Conservation (phyloP, 2,113 vertebrate genomes). For the Tinamus guttatus region DNA sequence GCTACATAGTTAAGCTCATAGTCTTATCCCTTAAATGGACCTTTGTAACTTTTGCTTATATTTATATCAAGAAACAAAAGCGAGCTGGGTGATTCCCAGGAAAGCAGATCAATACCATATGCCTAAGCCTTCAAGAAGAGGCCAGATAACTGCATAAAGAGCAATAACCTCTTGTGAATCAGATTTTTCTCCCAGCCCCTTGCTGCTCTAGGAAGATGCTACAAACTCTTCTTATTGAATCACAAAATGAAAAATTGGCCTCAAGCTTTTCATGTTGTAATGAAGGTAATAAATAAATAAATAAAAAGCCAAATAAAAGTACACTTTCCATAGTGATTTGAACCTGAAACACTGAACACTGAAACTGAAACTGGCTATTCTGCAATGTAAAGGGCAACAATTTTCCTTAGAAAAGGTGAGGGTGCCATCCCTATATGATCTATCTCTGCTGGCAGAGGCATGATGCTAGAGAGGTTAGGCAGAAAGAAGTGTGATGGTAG, state of each 20-base stretch:
- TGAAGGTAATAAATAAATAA: no score
- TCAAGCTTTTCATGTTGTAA: background rate
- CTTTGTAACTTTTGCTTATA: background rate
- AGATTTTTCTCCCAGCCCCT: background rate
- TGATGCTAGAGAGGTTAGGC: background rate
- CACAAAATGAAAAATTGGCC: background rate
- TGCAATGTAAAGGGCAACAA: background rate
- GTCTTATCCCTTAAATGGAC: background rate
- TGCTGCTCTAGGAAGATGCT: background rate
- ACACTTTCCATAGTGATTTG: background rate
- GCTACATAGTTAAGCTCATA: background rate
- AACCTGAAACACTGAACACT: background rate
- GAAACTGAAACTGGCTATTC: background rate
- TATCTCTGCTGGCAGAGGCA: background rate
- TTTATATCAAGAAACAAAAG: background rate
- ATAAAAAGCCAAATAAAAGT: background rate
- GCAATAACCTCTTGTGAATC: background rate
- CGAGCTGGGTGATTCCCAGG: background rate
- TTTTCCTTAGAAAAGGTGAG: background rate
- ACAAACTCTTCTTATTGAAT: background rate
- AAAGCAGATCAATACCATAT: background rate
- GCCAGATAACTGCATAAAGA: background rate
- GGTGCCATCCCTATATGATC: background rate
- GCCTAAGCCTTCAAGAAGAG: background rate
- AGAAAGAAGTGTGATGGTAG: background rate